A percentile compares a stretch with the other conserved stretches of the same genome.
phyloP scores from a whole-genome alignment of 2,888 invertebrate genomes.

The Ryuthela nishihirai region DNA sequence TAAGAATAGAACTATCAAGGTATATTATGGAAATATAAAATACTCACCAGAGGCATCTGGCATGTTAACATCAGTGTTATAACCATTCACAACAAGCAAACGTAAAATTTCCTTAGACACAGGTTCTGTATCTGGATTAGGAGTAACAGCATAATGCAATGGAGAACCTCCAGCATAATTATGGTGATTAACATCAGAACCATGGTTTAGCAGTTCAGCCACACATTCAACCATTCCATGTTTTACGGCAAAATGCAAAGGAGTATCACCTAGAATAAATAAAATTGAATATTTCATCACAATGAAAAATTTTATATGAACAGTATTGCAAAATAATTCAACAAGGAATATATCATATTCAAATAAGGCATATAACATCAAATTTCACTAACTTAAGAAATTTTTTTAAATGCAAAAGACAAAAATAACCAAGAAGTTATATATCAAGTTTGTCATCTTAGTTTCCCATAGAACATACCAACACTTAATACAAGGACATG shows the following conservation, averaged over 20 bases:
- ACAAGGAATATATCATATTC: no score
- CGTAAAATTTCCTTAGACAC: constrained; percentile 45
- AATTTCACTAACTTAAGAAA: no score
- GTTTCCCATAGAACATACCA: no score
- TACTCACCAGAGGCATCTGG: constrained; percentile 41
- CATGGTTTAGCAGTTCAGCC: constrained; percentile 44
- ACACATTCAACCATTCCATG: constrained; percentile 47
- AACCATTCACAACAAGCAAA: constrained; percentile 46
- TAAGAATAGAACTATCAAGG: not conserved
- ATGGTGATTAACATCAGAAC: constrained; percentile 48
- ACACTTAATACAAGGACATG: no score
- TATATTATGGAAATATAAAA: no score
- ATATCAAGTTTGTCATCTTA: no score
- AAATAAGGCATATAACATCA: no score
- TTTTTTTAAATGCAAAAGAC: no score
- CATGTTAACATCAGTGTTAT: constrained; percentile 47
- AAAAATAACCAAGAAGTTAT: no score
- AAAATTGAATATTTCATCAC: no score
- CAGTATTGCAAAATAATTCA: no score
- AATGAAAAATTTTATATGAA: no score
- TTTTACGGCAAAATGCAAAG: constrained; percentile 49
- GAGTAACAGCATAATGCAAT: constrained; percentile 45
- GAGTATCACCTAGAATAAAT: constrained; percentile 49
- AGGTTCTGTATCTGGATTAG: constrained; percentile 44
- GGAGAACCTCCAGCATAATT: constrained; percentile 46